These are phyloP conservation scores for Ivindomyrus marchei DNA, from an alignment of 2,113 vertebrate genomes.

Conservation along the genomic window DNA sequence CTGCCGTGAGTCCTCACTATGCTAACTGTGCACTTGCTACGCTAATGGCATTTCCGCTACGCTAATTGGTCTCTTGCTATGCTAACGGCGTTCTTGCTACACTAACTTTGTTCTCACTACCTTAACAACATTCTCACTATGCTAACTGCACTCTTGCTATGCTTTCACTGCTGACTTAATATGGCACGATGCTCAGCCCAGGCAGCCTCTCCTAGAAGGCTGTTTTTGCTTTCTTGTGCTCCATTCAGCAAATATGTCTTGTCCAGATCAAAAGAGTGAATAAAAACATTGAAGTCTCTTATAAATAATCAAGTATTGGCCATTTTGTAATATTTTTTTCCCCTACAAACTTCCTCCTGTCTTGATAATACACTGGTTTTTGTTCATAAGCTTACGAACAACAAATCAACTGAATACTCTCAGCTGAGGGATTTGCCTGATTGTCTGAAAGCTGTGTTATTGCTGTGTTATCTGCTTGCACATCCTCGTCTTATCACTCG, in stretches of 20 bases:
- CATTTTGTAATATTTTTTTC: background rate
- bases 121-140: background rate
- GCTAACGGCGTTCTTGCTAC: background rate
- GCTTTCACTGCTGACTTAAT: background rate
- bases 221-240: background rate
- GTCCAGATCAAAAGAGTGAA: background rate
- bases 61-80: background rate
- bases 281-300: background rate
- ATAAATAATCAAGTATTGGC: background rate
- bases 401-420: constrained; percentile 17
- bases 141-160: background rate
- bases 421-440: constrained; percentile 8
- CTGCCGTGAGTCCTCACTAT: background rate
- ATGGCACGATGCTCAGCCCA: background rate
- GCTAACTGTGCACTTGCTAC: background rate
- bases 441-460: constrained; percentile 29
- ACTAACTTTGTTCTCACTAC: background rate
- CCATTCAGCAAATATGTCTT: background rate
- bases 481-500: constrained; percentile 31
- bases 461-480: constrained; percentile 43
- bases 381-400: background rate
- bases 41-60: background rate
- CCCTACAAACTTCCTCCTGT: background rate
- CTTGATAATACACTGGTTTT: constrained; percentile 6
- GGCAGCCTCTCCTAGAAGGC: background rate